These are phyloP conservation scores for Lepisosteus oculatus DNA, from an alignment of 2,113 vertebrate genomes.

Conservation along the genomic window DNA sequence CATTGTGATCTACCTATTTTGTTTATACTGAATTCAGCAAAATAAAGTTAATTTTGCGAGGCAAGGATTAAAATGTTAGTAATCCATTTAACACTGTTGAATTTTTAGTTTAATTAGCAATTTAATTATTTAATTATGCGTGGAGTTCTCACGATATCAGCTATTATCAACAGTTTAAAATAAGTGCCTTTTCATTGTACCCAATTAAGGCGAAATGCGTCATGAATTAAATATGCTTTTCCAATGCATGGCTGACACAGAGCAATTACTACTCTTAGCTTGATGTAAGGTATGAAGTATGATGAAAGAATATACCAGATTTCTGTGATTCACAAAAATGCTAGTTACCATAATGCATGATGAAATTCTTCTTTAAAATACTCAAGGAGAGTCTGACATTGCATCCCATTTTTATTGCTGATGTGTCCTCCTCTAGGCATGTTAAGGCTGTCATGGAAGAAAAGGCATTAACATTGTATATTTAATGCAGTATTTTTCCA, in stretches of 20 bases:
- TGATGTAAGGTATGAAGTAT: background rate
- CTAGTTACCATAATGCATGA: background rate
- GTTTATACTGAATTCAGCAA: no score
- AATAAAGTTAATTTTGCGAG: no score
- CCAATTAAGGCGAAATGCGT: background rate
- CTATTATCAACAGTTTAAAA: conserved; percentile 17
- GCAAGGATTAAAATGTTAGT: no score
- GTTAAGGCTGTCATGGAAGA: no score
- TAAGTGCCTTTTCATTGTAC: conserved; percentile 2
- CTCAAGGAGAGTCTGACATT: conserved; percentile 17
- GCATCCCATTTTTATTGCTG: no score
- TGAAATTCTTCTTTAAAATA: background rate
- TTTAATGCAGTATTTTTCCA: no score
- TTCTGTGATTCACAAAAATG: background rate
- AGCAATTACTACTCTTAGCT: conserved; percentile 3
- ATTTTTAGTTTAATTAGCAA: no score
- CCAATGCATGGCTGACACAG: background rate
- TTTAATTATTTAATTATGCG: background rate
- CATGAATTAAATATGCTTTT: conserved; percentile 14
- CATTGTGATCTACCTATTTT: no score
- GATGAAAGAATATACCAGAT: background rate
- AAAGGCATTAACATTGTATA: no score
- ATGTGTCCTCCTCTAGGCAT: no score
- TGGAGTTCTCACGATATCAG: background rate
- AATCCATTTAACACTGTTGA: no score